Conservation (phyloP, 2,113 vertebrate species). For the Isichthys henryi region DNA sequence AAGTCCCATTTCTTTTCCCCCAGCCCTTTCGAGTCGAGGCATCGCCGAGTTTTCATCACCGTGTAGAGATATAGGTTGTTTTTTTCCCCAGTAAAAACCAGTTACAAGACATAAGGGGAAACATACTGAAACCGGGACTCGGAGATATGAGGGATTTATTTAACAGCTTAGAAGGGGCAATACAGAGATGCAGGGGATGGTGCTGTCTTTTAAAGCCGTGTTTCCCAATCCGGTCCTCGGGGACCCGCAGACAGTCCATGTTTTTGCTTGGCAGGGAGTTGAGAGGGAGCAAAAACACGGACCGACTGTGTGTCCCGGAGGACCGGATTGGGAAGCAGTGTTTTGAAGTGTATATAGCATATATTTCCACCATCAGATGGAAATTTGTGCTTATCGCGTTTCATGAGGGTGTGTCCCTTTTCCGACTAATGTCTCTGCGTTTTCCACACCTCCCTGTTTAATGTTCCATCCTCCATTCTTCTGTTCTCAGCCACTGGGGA, state of each 20-base stretch:
- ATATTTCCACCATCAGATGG: not conserved
- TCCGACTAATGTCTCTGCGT: not conserved
- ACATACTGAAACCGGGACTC: not conserved
- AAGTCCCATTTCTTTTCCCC: not conserved
- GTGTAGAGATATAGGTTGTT: not conserved
- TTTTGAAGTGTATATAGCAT: not conserved
- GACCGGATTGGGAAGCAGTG: not conserved
- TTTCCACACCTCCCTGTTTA: not conserved
- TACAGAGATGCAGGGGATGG: not conserved
- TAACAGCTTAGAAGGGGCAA: not conserved
- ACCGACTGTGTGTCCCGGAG: not conserved
- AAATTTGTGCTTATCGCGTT: not conserved
- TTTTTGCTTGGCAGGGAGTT: not conserved
- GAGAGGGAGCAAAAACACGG: not conserved
- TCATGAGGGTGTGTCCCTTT: not conserved
- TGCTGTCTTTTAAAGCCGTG: not conserved
- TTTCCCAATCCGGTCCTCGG: not conserved
- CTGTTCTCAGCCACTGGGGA: conserved; percentile 70
- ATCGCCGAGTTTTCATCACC: not conserved
- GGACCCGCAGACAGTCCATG: not conserved
- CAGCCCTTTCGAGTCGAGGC: not conserved
- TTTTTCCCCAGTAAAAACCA: not conserved
- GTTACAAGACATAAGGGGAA: not conserved
- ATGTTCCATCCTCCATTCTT: conserved; percentile 29
- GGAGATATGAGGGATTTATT: not conserved